Percentiles rank a stretch among this genome's conserved stretches.
Conservation (phyloP, 2,888 invertebrate species). For the Temnothorax unifasciatus region DNA sequence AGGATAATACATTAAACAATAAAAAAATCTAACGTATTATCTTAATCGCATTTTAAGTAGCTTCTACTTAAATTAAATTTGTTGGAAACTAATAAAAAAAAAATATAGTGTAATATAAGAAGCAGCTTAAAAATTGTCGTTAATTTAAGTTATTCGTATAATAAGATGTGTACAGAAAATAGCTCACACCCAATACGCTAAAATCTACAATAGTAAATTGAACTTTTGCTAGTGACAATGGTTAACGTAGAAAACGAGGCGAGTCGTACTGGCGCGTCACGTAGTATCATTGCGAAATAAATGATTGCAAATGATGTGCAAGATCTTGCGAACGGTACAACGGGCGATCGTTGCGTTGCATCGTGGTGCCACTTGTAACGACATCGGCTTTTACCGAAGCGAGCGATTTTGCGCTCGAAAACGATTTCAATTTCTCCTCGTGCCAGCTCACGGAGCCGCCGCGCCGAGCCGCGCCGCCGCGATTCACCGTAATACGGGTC, state of each 20-base stretch:
- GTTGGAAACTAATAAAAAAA: neutral
- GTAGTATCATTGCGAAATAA: constrained; percentile 11
- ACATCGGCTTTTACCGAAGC: constrained; percentile 56
- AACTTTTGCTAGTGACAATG: neutral
- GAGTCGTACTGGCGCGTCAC: too few relatives aligned
- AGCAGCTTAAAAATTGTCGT: neutral
- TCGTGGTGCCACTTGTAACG: constrained; percentile 5
- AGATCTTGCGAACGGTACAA: neutral
- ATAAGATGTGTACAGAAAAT: neutral
- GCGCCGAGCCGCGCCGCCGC: constrained; percentile 55
- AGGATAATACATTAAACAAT: neutral
- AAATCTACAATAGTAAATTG: neutral
- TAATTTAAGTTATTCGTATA: neutral
- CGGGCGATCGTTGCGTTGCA: neutral
- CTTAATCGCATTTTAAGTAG: neutral
- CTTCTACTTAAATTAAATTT: neutral
- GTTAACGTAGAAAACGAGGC: neutral
- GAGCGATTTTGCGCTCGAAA: constrained; percentile 65
- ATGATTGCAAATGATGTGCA: constrained; percentile 2
- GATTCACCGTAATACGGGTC: constrained; percentile 74
- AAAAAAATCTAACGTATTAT: neutral
- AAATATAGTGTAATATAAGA: neutral
- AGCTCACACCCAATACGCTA: neutral
- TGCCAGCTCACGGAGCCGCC: constrained; percentile 47
- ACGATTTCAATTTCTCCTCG: constrained; percentile 75